Evolutionary conservation across 2,113 vertebrate genomes (phyloP).

Genomic region (Ochotona princeps): DNA sequence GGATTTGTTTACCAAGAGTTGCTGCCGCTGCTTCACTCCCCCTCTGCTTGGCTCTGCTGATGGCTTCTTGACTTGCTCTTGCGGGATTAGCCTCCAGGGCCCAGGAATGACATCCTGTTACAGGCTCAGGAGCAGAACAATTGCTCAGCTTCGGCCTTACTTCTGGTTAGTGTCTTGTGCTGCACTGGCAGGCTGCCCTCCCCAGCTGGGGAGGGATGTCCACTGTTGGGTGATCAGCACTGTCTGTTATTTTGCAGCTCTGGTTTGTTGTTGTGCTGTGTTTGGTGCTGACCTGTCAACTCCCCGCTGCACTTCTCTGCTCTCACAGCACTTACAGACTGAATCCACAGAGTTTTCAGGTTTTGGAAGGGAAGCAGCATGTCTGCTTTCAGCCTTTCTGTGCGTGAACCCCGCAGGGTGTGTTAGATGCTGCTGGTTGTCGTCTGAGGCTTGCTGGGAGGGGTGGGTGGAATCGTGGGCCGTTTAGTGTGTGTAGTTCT

Average conservation of each 20-base stretch:
- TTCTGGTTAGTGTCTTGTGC: constrained; percentile 43
- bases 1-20: constrained; percentile 17
- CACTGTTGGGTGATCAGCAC: constrained; percentile 54
- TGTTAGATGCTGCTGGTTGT: not conserved
- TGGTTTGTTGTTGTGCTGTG: constrained; percentile 17
- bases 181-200: not conserved
- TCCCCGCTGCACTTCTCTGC: not conserved
- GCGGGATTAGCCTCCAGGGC: constrained; percentile 4
- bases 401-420: not conserved
- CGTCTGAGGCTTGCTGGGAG: not conserved
- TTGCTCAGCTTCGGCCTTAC: constrained; percentile 11
- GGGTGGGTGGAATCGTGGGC: not conserved
- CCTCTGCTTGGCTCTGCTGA: not conserved
- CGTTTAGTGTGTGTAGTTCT: not conserved
- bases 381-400: not conserved
- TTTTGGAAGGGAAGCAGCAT: not conserved
- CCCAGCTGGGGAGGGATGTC: not conserved
- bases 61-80: not conserved
- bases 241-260: constrained; percentile 12
- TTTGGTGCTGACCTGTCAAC: constrained; percentile 43
- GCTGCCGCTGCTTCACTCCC: not conserved
- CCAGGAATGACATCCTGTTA: constrained; percentile 46
- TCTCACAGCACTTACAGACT: not conserved
- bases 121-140: not conserved
- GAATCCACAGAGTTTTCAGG: not conserved